Conservation (phyloP, 2,797 vertebrate species). For the Neoniphon sammara region DNA sequence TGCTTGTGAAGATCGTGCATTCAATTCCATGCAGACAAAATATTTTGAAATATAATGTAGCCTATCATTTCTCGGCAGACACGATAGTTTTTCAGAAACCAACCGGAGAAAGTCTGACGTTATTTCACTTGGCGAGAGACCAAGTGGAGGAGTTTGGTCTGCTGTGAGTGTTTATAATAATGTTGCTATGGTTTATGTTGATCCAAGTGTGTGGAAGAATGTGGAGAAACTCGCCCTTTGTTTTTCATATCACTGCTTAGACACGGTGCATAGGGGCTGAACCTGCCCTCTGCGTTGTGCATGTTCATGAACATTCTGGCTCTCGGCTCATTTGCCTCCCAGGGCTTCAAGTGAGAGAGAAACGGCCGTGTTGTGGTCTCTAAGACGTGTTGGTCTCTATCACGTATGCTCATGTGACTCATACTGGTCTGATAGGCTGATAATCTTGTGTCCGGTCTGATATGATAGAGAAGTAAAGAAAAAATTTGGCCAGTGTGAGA, state of each 20-base stretch:
- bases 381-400: not conserved
- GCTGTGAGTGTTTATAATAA: conserved; percentile 65
- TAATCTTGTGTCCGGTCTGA: too few species aligned
- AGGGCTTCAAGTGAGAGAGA: conserved; percentile 13
- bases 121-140: not conserved
- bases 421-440: too few species aligned
- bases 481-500: not conserved
- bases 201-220: conserved; percentile 66
- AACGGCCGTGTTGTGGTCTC: too few species aligned
- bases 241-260: conserved; percentile 62
- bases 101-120: not conserved
- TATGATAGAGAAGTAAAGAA: too few species aligned
- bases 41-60: not conserved
- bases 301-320: conserved; percentile 22
- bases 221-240: conserved; percentile 67
- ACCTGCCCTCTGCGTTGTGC: conserved; percentile 46
- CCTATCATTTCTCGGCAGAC: conserved; percentile 3
- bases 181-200: conserved; percentile 71
- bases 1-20: conserved; percentile 5
- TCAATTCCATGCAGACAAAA: not conserved
- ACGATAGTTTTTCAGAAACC: not conserved
- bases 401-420: not conserved
- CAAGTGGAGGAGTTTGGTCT: conserved; percentile 35
- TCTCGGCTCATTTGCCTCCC: not conserved
- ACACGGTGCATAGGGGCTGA: conserved; percentile 55